These are phyloP conservation scores for Rhagonycha fulva DNA, from an alignment of 2,888 invertebrate genomes.

Conservation along the genomic window DNA sequence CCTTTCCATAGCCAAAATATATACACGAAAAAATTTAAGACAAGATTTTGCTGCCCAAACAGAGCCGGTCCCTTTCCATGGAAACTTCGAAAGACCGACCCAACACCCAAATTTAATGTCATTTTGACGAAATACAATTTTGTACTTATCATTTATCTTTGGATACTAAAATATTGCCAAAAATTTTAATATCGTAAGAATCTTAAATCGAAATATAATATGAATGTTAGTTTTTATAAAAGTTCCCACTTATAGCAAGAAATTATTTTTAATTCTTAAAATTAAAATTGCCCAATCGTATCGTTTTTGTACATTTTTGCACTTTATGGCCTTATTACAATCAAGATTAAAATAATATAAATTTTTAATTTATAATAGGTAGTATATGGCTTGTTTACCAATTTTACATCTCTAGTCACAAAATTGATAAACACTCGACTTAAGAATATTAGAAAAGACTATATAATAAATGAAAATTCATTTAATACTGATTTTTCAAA, in stretches of 20 bases:
- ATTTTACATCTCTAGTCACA: background rate
- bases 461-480: background rate
- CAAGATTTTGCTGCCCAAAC: background rate
- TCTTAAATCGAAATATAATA: background rate
- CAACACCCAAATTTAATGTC: constrained; percentile 1
- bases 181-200: constrained; percentile 3
- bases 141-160: constrained; percentile 28
- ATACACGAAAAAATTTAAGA: background rate
- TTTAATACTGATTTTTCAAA: background rate
- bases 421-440: background rate
- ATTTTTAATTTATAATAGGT: background rate
- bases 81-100: background rate
- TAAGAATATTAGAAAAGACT: background rate
- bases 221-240: constrained; percentile 2
- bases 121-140: constrained; percentile 1
- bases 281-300: constrained; percentile 22
- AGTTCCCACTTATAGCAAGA: constrained; percentile 32
- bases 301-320: constrained; percentile 20
- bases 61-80: background rate
- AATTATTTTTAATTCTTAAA: constrained; percentile 12
- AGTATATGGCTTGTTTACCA: background rate
- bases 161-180: constrained; percentile 27
- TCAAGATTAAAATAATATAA: background rate
- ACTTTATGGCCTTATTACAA: constrained; percentile 2
- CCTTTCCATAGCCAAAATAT: background rate